phyloP scores from a whole-genome alignment of 2,888 invertebrate species.

The Metalampra italica region DNA sequence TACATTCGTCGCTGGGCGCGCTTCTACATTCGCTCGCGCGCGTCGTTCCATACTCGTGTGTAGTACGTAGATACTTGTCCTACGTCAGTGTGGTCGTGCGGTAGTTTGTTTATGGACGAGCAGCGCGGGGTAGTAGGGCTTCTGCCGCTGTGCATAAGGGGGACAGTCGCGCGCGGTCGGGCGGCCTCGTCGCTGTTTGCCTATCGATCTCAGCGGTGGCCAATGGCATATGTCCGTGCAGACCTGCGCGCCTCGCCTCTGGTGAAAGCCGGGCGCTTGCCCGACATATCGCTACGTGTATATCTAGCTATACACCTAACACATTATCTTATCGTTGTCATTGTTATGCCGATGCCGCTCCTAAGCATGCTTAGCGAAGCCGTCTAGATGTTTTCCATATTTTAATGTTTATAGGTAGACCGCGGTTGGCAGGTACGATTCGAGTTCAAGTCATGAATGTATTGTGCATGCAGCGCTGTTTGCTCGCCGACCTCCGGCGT shows the following conservation, averaged over 20 bases:
- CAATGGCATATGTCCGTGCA: constrained; percentile 81
- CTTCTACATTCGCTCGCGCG: constrained; percentile 64
- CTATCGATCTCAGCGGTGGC: constrained; percentile 81
- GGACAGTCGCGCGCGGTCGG: constrained; percentile 68
- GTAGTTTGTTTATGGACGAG: constrained; percentile 79
- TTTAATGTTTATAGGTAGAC: constrained; percentile 41
- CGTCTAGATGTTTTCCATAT: constrained; percentile 51
- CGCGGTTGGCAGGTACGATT: constrained; percentile 42
- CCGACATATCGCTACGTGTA: constrained; percentile 15
- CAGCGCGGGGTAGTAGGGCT: constrained; percentile 53
- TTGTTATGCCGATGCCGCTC: constrained; percentile 35
- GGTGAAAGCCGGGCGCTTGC: constrained; percentile 69
- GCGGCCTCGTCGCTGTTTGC: constrained; percentile 77
- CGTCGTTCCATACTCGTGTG: constrained; percentile 60
- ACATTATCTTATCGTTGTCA: constrained; percentile 58
- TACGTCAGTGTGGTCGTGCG: constrained; percentile 63
- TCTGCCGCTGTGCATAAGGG: constrained; percentile 53
- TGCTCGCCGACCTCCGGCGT: constrained; percentile 61
- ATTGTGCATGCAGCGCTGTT: constrained; percentile 48
- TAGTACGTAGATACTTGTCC: constrained; percentile 53
- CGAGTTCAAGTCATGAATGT: constrained; percentile 57
- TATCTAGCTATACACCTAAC: constrained; percentile 38
- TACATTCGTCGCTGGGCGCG: constrained; percentile 59
- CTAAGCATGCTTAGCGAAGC: constrained; percentile 22
- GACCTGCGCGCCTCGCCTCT: constrained; percentile 72